phyloP scores from a whole-genome alignment of 2,888 invertebrate species.

The Caenorhabditis becei region DNA sequence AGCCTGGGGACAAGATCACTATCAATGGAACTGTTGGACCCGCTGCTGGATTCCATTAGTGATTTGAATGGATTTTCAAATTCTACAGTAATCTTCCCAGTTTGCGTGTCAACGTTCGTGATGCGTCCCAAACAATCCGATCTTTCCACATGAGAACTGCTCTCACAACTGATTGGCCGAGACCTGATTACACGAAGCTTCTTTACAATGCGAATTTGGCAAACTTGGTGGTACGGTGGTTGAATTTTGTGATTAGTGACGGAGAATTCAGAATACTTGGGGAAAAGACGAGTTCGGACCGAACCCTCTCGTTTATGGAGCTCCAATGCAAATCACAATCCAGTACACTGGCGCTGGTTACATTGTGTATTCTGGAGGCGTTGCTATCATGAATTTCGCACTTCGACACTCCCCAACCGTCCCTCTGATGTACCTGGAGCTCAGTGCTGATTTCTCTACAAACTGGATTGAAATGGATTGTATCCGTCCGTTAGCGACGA shows the following conservation, averaged over 20 bases:
- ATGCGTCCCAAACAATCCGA: neutral
- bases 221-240: too few species aligned
- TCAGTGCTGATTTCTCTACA: neutral
- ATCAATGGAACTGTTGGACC: neutral
- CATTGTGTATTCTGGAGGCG: neutral
- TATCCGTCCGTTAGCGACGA: neutral
- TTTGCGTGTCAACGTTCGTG: neutral
- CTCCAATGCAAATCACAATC: neutral
- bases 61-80: too few species aligned
- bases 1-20: neutral
- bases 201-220: neutral
- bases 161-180: neutral
- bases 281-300: neutral
- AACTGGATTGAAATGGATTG: neutral
- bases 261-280: neutral
- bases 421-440: neutral
- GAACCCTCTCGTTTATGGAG: neutral
- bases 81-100: too few species aligned
- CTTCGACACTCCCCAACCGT: neutral
- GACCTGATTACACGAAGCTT: neutral
- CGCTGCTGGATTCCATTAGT: neutral
- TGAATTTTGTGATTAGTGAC: too few species aligned
- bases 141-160: neutral
- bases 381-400: neutral
- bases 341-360: neutral